Base-by-base conservation (phyloP, 2,888 invertebrate species). In the Ptychoptera contaminata region DNA sequence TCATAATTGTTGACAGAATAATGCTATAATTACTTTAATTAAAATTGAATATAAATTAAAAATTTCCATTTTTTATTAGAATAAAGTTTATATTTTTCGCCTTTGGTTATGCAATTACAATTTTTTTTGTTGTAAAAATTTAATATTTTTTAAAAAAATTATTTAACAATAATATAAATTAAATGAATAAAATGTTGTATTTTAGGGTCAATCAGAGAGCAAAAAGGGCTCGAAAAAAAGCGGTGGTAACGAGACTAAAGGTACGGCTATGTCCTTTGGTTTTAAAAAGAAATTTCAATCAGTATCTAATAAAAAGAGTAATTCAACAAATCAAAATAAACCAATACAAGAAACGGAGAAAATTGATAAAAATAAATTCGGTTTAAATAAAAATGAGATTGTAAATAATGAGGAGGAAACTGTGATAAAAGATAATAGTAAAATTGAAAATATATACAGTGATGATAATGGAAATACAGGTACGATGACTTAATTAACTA, bases 241-340 rank as follows among this genome's bases (percentile, higher is more conserved):
- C 9, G 32, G 40, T 32, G 51, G 43, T 29, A 51, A 58, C 34
- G 63, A 66, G 46, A 66, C 66, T 47, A 66, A 63, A 53, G 86
- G 86, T 42, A 80, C 84, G 50, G 79, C 85, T 46, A 85, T 82
- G 59, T 85, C 86, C 37, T 87, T 87, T 62, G 87, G 87, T 40
- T 87, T 87, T 67, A 79, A 82, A 42, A 74, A 81, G 47, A 75
- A 80, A 45, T 73, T 74, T 37, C 58, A 67, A 16, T 67, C 71
- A 34, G 71, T 72, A 42, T 71, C 51, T 60, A 32, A 63, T 68
- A 30, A 68, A 67, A 35, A 67, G 63, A 44, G 65, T 63, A 39
- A 60, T 59, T 47, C 58, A 37, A 37, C 23, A 23, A 23, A 23
- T 23, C 23, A 23, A 23, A 23, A 23, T 23, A 23, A 23, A 23